Evolutionary conservation across 2,797 vertebrate species (phyloP).

Genomic region (Microchirus variegatus): DNA sequence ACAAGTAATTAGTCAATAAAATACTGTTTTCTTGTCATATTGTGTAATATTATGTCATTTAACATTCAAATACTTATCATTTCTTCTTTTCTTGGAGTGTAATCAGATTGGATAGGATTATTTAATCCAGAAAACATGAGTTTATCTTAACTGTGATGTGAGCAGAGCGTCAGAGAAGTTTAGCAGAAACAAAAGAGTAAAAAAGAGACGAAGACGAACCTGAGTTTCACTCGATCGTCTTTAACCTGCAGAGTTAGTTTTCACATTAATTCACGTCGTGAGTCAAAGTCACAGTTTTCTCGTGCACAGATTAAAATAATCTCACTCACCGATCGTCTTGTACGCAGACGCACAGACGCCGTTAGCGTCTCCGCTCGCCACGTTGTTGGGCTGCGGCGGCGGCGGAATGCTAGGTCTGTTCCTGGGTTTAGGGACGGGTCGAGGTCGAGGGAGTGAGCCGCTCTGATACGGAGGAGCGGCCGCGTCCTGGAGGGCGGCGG

Average conservation of each 20-base stretch:
- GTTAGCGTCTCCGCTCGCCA: conserved; percentile 61
- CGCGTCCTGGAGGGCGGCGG: conserved; percentile 51
- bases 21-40: no score
- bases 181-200: conserved; percentile 11
- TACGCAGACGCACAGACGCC: conserved; percentile 79
- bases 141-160: neutral
- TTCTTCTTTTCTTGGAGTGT: no score
- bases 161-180: conserved; percentile 17
- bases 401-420: conserved; percentile 92
- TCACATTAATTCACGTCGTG: conserved; percentile 77
- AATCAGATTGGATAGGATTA: no score
- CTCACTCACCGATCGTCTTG: conserved; percentile 86
- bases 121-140: no score
- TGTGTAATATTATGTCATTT: no score
- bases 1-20: no score
- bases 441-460: conserved; percentile 86
- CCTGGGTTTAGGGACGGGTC: conserved; percentile 93
- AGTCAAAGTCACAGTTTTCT: no score
- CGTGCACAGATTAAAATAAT: no score
- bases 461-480: conserved; percentile 73
- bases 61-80: no score
- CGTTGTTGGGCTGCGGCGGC: conserved; percentile 86
- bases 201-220: conserved; percentile 85
- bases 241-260: conserved; percentile 88
- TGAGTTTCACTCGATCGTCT: conserved; percentile 79